A percentile compares a stretch with the other conserved stretches of the same genome.
Conservation (phyloP, 2,113 vertebrate species). For the Phalacrocorax carbo region DNA sequence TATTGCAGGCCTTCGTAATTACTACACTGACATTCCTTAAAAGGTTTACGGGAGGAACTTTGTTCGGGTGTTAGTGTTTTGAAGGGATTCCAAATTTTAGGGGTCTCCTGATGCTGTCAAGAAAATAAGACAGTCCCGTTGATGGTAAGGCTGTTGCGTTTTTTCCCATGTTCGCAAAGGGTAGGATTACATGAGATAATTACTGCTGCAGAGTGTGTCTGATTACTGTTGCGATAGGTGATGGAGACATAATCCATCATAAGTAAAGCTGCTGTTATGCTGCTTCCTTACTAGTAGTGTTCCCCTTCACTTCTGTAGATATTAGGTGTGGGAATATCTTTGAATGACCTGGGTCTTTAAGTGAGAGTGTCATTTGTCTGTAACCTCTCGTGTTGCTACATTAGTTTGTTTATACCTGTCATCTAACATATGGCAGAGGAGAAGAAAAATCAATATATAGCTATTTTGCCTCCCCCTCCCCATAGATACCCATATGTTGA, state of each 20-base stretch:
- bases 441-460: background rate
- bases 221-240: background rate
- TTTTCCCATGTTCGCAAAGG: background rate
- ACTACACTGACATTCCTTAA: background rate
- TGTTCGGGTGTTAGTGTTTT: background rate
- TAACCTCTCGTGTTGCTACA: background rate
- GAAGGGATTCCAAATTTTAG: background rate
- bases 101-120: background rate
- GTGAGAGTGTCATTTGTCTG: background rate
- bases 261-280: background rate
- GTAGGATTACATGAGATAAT: background rate
- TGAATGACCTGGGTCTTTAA: background rate
- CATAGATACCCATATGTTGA: background rate
- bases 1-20: background rate
- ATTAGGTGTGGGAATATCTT: background rate
- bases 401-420: slow-evolving; percentile 3
- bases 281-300: background rate
- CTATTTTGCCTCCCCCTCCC: background rate
- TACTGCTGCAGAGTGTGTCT: background rate
- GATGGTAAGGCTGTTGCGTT: background rate
- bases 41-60: background rate
- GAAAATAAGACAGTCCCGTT: background rate
- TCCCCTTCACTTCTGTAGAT: background rate
- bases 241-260: background rate
- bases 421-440: background rate